A percentile compares a stretch with the other conserved stretches of the same genome.
These are phyloP conservation scores for Xiphophorus hellerii DNA, from an alignment of 2,113 vertebrate genomes.

Conservation along the genomic window DNA sequence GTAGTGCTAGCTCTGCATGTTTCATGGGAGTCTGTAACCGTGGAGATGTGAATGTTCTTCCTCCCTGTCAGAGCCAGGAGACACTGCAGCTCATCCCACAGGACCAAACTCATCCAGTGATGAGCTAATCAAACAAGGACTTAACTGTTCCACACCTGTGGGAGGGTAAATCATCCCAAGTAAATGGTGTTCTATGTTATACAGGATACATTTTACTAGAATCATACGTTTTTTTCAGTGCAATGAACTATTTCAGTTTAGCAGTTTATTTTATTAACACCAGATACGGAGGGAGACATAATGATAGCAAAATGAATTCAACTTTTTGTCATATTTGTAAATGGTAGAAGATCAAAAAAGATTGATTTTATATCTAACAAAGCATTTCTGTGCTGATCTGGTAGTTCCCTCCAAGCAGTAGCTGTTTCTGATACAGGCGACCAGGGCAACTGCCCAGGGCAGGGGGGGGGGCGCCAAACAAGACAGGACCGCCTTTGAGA, in stretches of 20 bases:
- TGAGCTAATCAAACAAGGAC: slow-evolving; percentile 40
- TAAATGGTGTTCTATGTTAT: background rate
- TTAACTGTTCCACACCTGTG: background rate
- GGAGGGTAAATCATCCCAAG: background rate
- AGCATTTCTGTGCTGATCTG: too few relatives aligned
- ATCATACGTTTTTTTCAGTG: background rate
- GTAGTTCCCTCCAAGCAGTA: too few relatives aligned
- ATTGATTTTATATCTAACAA: too few relatives aligned
- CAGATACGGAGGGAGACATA: too few relatives aligned
- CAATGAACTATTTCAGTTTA: background rate
- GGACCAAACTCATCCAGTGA: slow-evolving; percentile 52
- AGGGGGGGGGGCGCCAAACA: too few relatives aligned
- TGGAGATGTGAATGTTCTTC: slow-evolving; percentile 67
- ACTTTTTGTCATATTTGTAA: too few relatives aligned
- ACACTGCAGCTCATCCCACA: slow-evolving; percentile 44
- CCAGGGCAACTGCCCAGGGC: too few relatives aligned
- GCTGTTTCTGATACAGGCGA: too few relatives aligned
- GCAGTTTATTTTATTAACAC: background rate
- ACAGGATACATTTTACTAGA: background rate
- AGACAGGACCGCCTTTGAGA: too few relatives aligned
- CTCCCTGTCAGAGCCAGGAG: slow-evolving; percentile 40
- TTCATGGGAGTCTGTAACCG: slow-evolving; percentile 72
- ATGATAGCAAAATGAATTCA: too few relatives aligned
- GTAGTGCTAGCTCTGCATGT: slow-evolving; percentile 31
- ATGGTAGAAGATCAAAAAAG: too few relatives aligned